Percentiles rank a stretch among this genome's conserved stretches.
phyloP scores from a whole-genome alignment of 2,888 invertebrate genomes.

The Drosophila recens region DNA sequence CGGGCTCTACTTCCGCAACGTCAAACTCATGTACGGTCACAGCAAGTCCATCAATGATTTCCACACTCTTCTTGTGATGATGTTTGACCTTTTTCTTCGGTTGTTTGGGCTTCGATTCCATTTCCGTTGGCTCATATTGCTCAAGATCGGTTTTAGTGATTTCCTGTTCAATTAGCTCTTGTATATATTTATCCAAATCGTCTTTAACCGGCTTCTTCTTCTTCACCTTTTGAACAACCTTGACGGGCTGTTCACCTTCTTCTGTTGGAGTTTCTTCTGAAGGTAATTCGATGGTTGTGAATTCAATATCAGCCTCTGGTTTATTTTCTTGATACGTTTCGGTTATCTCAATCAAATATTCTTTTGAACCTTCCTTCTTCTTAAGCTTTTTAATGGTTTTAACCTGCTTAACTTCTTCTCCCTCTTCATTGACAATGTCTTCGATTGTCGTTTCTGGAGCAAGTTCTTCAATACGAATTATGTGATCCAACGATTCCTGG shows the following conservation, averaged over 20 bases:
- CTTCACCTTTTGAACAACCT: conserved; percentile 71
- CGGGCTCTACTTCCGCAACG: conserved; percentile 58
- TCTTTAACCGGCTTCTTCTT: conserved; percentile 80
- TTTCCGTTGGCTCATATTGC: conserved; percentile 83
- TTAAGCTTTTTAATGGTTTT: conserved; percentile 82
- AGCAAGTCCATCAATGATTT: conserved; percentile 66
- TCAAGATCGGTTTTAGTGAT: conserved; percentile 84
- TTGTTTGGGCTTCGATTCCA: conserved; percentile 81
- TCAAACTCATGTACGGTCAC: conserved; percentile 74
- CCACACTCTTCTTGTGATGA: conserved; percentile 80
- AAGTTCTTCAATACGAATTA: conserved; percentile 68
- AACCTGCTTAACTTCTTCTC: conserved; percentile 80
- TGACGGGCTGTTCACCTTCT: conserved; percentile 48
- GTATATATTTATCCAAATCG: conserved; percentile 82
- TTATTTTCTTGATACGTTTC: conserved; percentile 84
- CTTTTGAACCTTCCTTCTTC: conserved; percentile 83
- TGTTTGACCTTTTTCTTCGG: conserved; percentile 76
- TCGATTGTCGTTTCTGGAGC: conserved; percentile 83
- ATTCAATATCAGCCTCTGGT: conserved; percentile 84
- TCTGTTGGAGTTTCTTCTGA: conserved; percentile 42
- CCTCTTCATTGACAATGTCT: conserved; percentile 81
- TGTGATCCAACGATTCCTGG: conserved; percentile 43
- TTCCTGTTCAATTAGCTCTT: conserved; percentile 83
- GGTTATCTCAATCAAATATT: conserved; percentile 83
- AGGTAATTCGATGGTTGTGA: conserved; percentile 80